Evolutionary conservation across 2,888 invertebrate species (phyloP).

Genomic region (Drosophila ezoana): DNA sequence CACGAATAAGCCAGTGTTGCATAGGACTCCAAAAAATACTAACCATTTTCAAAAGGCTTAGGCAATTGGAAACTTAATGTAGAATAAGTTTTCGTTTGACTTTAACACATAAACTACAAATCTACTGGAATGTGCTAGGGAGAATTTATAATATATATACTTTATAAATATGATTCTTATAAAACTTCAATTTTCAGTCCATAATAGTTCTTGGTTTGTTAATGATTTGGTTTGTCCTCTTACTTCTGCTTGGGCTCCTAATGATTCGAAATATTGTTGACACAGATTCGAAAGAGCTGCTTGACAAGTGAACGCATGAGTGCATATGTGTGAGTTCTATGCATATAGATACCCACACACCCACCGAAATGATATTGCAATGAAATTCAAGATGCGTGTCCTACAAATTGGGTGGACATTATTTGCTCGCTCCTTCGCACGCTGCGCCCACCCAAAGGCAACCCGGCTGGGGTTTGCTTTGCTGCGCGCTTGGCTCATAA

Average conservation of each 20-base stretch:
- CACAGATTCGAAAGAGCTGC: constrained; percentile 35
- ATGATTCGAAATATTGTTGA: constrained; percentile 19
- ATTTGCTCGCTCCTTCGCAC: constrained; percentile 3
- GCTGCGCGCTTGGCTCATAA: constrained; percentile 34
- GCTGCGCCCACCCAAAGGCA: background rate
- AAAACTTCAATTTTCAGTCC: too few species aligned
- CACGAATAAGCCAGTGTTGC: too few species aligned
- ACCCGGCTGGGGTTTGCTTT: background rate
- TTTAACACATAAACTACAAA: too few species aligned
- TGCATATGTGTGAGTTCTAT: constrained; percentile 11
- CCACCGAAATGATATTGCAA: constrained; percentile 45
- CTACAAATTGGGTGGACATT: constrained; percentile 57
- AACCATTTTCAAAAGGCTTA: too few species aligned
- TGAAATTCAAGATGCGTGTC: constrained; percentile 68
- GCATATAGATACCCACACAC: constrained; percentile 17
- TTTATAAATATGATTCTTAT: too few species aligned
- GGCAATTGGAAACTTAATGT: too few species aligned
- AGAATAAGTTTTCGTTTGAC: too few species aligned
- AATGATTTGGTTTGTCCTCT: background rate
- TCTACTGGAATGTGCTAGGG: too few species aligned
- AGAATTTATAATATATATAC: too few species aligned
- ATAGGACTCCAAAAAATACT: too few species aligned
- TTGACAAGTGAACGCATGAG: constrained; percentile 1
- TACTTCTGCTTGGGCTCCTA: background rate
- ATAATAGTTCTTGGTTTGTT: too few species aligned